phyloP scores from a whole-genome alignment of 2,797 vertebrate species.

The Rhyacichthys aspro region DNA sequence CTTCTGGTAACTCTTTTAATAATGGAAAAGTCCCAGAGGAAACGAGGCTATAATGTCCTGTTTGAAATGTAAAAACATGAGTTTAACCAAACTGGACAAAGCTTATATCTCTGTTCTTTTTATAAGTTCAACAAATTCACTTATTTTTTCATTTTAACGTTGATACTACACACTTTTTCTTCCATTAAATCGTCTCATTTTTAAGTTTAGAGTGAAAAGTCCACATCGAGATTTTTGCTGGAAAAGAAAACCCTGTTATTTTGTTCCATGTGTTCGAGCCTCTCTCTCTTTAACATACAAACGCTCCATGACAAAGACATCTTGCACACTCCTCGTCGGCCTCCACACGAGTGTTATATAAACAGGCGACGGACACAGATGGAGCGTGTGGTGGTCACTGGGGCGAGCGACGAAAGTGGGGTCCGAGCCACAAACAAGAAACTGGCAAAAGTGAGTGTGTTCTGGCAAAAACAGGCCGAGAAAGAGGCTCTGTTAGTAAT shows the following conservation, averaged over 20 bases:
- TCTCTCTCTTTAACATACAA: slow-evolving; percentile 35
- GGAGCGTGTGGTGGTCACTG: slow-evolving; percentile 56
- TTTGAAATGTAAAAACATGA: no score
- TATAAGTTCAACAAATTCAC: no score
- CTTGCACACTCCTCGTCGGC: slow-evolving; percentile 46
- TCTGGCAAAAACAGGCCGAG: neutral
- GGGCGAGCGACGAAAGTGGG: slow-evolving; percentile 43
- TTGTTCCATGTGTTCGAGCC: slow-evolving; percentile 54
- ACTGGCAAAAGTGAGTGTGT: neutral
- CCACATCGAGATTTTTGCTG: neutral
- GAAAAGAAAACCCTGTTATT: slow-evolving; percentile 56
- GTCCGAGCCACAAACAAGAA: slow-evolving; percentile 21
- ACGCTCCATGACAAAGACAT: slow-evolving; percentile 47
- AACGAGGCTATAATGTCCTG: no score
- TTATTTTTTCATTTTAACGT: no score
- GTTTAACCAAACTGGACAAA: no score
- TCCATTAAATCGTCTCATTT: no score
- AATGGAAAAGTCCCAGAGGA: no score
- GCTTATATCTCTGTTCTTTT: no score
- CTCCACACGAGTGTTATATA: slow-evolving; percentile 65
- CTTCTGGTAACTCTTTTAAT: no score
- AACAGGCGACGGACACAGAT: slow-evolving; percentile 71
- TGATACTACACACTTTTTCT: no score
- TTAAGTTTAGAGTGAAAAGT: neutral
- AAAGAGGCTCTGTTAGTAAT: neutral